Evolutionary conservation across 2,888 invertebrate species (phyloP), one percentile per base, ranked within the genome.

Genomic region (Asteroscopus sphinx): DNA sequence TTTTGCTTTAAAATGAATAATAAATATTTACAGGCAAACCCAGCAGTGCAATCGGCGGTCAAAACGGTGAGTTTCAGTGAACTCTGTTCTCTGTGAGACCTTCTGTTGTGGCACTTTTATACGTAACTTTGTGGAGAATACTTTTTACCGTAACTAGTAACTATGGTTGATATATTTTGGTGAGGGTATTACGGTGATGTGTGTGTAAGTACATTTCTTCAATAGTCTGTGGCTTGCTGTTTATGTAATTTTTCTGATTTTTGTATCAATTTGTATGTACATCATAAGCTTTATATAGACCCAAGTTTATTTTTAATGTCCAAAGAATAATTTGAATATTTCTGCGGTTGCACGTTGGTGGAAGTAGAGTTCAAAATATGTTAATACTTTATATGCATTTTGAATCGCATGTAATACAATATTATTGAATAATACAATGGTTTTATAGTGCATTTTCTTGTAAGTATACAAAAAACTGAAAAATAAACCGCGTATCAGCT

Each of bases 31-130:
- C 95, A 98, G 98, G 98, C 98, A 75, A 98, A 98, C 95, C 98
- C 98, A 83, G 98, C 98, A 83, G 96, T 98, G 92, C 98, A 97
- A 95, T 97, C 97, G 90, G 98, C 98, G 83, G 98, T 98, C 60
- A 98, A 98, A 96, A 96, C 97, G 95, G 98, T 98, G 96, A 97
- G 97, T 97, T 78, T 64, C 80, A 75, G 80, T 63, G 80, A 80
- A 76, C 81, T 82, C 79, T 80, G 71, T 73, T 71, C 68, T 68
- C 59, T 57, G 46, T 70, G 13, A 39, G 67, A 65, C 46, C 35
- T 61, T 62, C 39, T 68, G 36, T 59, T 49, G 49, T 47, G 48
- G 60, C 74, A 69, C 71, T 80, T 71, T 56, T 82, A 77, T 80
- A 83, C 78, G 72, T 68, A 69, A 81, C 83, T 86, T 80, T 76